These are phyloP conservation scores for Amphipoea oculea DNA, from an alignment of 2,888 invertebrate genomes.

Conservation along the genomic window DNA sequence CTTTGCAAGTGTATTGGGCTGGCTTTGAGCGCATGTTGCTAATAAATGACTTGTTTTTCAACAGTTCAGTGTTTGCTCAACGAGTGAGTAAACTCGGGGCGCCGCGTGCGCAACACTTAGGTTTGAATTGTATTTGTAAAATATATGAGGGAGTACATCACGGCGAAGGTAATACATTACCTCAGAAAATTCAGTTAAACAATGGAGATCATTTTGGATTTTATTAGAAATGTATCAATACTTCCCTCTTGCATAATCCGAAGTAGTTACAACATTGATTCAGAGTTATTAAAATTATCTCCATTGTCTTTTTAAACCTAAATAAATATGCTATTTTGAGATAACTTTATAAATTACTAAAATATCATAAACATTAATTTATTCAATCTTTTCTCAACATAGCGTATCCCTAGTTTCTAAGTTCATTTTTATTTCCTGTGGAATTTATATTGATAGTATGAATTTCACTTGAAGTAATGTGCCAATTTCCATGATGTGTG, in stretches of 20 bases:
- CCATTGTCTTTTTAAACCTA: constrained; percentile 76
- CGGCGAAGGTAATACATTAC: constrained; percentile 88
- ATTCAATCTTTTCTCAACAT: constrained; percentile 75
- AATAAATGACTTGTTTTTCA: constrained; percentile 91
- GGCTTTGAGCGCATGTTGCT: constrained; percentile 90
- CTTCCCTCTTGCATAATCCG: constrained; percentile 2
- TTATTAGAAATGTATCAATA: constrained; percentile 9
- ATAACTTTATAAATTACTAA: constrained; percentile 42
- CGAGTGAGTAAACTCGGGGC: constrained; percentile 90
- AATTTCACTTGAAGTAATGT: constrained; percentile 80
- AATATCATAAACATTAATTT: constrained; percentile 27
- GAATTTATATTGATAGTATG: constrained; percentile 78
- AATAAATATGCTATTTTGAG: constrained; percentile 80
- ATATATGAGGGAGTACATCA: constrained; percentile 89
- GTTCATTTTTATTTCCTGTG: constrained; percentile 77
- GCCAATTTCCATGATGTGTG: constrained; percentile 55
- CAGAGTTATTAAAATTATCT: constrained; percentile 75
- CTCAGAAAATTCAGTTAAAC: constrained; percentile 85
- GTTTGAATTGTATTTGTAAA: constrained; percentile 90
- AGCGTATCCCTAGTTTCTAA: constrained; percentile 78
- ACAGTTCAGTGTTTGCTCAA: constrained; percentile 90
- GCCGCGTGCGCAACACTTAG: constrained; percentile 90
- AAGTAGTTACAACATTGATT: constrained; percentile 16
- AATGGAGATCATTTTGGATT: constrained; percentile 77
- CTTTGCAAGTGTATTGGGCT: constrained; percentile 84